Evolutionary conservation across 2,888 invertebrate species (phyloP).

Genomic region (Apamea epomidion): DNA sequence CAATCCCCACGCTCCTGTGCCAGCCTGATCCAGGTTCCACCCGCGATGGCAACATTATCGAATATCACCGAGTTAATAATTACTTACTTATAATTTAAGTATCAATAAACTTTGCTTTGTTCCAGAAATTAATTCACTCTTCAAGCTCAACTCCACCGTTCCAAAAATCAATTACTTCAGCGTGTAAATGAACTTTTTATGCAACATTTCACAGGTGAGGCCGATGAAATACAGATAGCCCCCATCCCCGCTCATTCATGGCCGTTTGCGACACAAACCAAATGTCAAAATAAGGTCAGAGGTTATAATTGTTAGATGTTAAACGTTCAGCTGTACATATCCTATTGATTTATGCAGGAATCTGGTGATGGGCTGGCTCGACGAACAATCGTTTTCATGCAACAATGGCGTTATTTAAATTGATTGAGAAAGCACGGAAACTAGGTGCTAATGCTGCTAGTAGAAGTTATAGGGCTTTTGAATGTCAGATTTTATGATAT

Average conservation of each 20-base stretch:
- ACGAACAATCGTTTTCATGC: conserved; percentile 65
- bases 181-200: conserved; percentile 48
- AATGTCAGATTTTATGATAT: not conserved
- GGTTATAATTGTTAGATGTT: conserved; percentile 85
- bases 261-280: conserved; percentile 86
- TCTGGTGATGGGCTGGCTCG: conserved; percentile 75
- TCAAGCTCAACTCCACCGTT: not conserved
- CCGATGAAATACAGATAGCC: conserved; percentile 74
- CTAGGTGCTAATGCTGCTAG: conserved; percentile 42
- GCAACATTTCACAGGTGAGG: conserved; percentile 62
- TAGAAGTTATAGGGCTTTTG: conserved; percentile 5
- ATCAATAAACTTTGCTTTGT: not conserved
- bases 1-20: not conserved
- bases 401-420: conserved; percentile 56
- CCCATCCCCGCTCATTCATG: conserved; percentile 78
- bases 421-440: conserved; percentile 48
- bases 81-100: not conserved
- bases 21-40: not conserved
- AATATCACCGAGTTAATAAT: not conserved
- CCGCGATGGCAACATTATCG: not conserved
- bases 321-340: conserved; percentile 64
- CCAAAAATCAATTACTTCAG: conserved; percentile 11
- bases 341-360: conserved; percentile 86
- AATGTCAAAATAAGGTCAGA: conserved; percentile 90
- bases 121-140: not conserved